Evolutionary conservation across 2,113 vertebrate species (phyloP).

Genomic region (Scortum barcoo): DNA sequence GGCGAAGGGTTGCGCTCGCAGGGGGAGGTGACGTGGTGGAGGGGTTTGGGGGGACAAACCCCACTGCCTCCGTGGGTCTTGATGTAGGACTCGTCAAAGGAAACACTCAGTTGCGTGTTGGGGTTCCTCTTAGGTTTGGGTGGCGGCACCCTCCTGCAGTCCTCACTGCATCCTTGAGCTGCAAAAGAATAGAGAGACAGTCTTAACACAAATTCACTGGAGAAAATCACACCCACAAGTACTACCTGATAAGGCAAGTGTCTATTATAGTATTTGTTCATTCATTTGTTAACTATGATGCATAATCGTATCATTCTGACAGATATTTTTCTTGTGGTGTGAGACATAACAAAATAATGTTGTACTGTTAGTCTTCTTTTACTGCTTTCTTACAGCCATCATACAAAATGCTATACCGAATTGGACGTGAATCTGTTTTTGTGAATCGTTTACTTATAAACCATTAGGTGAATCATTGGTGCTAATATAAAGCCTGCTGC

Average conservation of each 20-base stretch:
- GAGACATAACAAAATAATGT: background rate
- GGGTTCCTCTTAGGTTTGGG: slow-evolving; percentile 98
- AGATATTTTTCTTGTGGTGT: background rate
- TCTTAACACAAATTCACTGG: background rate
- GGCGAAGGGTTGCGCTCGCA: slow-evolving; percentile 86
- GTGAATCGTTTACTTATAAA: slow-evolving; percentile 4
- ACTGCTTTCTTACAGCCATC: background rate
- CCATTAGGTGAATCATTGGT: slow-evolving; percentile 10
- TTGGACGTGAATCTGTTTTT: slow-evolving; percentile 14
- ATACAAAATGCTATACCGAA: background rate
- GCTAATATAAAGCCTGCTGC: slow-evolving; percentile 3
- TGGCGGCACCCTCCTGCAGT: slow-evolving; percentile 96
- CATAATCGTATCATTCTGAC: background rate
- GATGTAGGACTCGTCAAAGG: slow-evolving; percentile 96
- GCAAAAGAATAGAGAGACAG: slow-evolving; percentile 64
- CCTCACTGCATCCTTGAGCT: slow-evolving; percentile 94
- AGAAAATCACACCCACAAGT: background rate
- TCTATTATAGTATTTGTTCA: background rate
- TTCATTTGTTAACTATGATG: background rate
- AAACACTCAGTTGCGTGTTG: slow-evolving; percentile 97
- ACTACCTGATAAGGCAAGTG: background rate
- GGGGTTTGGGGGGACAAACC: slow-evolving; percentile 76
- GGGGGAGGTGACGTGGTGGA: slow-evolving; percentile 69
- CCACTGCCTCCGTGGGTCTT: slow-evolving; percentile 87
- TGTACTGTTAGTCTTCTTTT: background rate